Evolutionary conservation across 1,140 invertebrate species (phyloP).

Genomic region (Drosophila hydei): DNA sequence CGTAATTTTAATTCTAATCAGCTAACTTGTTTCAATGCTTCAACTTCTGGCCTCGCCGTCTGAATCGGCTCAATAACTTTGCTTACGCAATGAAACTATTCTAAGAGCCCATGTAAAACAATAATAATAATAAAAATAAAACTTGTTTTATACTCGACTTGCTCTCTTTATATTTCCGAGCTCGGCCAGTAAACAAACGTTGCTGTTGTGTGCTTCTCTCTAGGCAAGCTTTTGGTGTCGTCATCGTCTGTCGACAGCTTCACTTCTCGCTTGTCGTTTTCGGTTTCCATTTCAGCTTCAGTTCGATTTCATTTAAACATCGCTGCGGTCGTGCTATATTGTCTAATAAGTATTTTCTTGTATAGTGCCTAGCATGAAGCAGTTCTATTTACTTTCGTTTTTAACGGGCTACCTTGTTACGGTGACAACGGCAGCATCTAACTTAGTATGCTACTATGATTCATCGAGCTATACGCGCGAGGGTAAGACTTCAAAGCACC

Average conservation of each 20-base stretch:
- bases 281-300: slow-evolving; percentile 55
- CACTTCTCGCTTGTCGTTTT: slow-evolving; percentile 12
- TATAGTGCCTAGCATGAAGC: slow-evolving; percentile 53
- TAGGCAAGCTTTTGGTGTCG: slow-evolving; percentile 34
- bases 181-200: not conserved
- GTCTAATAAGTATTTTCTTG: not conserved
- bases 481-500: slow-evolving; percentile 84
- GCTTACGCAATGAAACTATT: slow-evolving; percentile 55
- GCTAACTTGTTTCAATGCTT: slow-evolving; percentile 43
- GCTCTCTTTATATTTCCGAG: not conserved
- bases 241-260: slow-evolving; percentile 39
- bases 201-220: slow-evolving; percentile 9
- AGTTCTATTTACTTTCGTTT: slow-evolving; percentile 54
- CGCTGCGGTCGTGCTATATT: slow-evolving; percentile 59
- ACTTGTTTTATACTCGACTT: slow-evolving; percentile 14
- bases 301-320: slow-evolving; percentile 73
- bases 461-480: slow-evolving; percentile 87
- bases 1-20: slow-evolving; percentile 48
- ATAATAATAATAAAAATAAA: slow-evolving; percentile 14
- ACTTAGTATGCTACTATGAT: slow-evolving; percentile 90
- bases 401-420: slow-evolving; percentile 52
- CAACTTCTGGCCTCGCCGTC: slow-evolving; percentile 35
- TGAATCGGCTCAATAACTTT: slow-evolving; percentile 50
- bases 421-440: slow-evolving; percentile 72
- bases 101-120: slow-evolving; percentile 39